Evolutionary conservation across 2,113 vertebrate genomes (phyloP).

Genomic region (Amphiprion percula): DNA sequence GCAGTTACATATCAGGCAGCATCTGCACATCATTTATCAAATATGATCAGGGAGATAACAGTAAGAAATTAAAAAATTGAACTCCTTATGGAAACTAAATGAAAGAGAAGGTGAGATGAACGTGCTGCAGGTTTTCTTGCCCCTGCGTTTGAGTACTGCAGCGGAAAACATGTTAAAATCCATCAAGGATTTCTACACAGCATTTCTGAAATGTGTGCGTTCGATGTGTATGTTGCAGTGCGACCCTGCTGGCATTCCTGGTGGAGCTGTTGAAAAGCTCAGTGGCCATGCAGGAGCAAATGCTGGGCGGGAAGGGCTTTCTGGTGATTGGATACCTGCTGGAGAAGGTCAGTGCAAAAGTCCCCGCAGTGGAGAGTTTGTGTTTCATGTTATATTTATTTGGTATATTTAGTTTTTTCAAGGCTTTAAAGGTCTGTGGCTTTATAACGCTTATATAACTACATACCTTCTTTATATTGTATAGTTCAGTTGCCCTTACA

Average conservation of each 20-base stretch:
- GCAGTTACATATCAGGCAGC: conserved; percentile 26
- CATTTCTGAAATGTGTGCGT: conserved; percentile 1
- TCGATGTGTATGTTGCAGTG: conserved; percentile 83
- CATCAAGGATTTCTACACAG: not conserved
- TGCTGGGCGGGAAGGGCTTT: conserved; percentile 98
- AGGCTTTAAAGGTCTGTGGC: not conserved
- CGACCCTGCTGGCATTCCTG: conserved; percentile 96
- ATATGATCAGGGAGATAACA: conserved; percentile 16
- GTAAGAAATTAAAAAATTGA: conserved; percentile 4
- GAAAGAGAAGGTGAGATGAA: not conserved
- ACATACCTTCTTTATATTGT: too few relatives aligned
- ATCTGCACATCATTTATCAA: conserved; percentile 34
- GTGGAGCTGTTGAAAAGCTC: conserved; percentile 99
- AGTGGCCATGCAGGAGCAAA: conserved; percentile 99
- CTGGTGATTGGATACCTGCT: conserved; percentile 98
- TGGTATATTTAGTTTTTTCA: not conserved
- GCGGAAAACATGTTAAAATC: not conserved
- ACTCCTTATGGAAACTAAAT: conserved; percentile 22
- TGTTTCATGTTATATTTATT: not conserved
- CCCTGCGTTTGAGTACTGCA: not conserved
- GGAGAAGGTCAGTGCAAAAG: conserved; percentile 90
- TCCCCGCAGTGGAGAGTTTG: not conserved
- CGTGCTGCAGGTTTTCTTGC: not conserved
- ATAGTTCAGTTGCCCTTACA: too few relatives aligned
- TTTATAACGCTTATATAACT: not conserved